phyloP scores from a whole-genome alignment of 2,888 invertebrate species.

The Oegoconia quadripuncta region DNA sequence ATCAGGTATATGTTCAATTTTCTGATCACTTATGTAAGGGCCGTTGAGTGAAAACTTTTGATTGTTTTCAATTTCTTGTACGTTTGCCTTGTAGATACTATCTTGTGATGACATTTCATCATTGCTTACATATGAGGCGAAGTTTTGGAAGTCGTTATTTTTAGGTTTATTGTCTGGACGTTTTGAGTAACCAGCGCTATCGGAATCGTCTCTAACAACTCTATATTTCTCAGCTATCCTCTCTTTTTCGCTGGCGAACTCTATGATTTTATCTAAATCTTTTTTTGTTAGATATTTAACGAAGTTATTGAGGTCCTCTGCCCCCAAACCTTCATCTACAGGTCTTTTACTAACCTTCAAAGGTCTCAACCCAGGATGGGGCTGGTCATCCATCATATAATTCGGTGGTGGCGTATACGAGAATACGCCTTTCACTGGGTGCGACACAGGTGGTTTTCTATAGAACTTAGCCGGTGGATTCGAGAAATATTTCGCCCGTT shows the following conservation, averaged over 20 bases:
- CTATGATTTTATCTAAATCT: slow-evolving; percentile 59
- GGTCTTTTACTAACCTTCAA: slow-evolving; percentile 58
- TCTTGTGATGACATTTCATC: background rate
- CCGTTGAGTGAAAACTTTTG: slow-evolving; percentile 1
- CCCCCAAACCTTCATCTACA: slow-evolving; percentile 46
- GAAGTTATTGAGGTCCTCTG: slow-evolving; percentile 58
- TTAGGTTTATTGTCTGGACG: no score
- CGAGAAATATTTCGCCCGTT: slow-evolving; percentile 56
- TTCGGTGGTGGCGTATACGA: slow-evolving; percentile 60
- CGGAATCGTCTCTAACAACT: no score
- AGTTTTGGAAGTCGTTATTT: no score
- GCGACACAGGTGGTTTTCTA: slow-evolving; percentile 42
- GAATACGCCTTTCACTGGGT: slow-evolving; percentile 40
- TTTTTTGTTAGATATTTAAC: slow-evolving; percentile 60
- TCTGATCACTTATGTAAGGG: slow-evolving; percentile 2
- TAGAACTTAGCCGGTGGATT: slow-evolving; percentile 48
- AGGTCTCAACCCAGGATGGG: slow-evolving; percentile 31
- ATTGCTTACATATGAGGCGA: no score
- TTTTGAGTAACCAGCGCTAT: no score
- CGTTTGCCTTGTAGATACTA: background rate
- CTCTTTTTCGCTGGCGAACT: slow-evolving; percentile 43
- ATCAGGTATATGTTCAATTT: background rate
- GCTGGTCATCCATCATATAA: slow-evolving; percentile 37
- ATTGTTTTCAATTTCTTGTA: slow-evolving; percentile 10
- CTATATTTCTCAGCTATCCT: slow-evolving; percentile 12